Conservation (phyloP, 2,888 invertebrate species). For the Neoaliturus tenellus region DNA sequence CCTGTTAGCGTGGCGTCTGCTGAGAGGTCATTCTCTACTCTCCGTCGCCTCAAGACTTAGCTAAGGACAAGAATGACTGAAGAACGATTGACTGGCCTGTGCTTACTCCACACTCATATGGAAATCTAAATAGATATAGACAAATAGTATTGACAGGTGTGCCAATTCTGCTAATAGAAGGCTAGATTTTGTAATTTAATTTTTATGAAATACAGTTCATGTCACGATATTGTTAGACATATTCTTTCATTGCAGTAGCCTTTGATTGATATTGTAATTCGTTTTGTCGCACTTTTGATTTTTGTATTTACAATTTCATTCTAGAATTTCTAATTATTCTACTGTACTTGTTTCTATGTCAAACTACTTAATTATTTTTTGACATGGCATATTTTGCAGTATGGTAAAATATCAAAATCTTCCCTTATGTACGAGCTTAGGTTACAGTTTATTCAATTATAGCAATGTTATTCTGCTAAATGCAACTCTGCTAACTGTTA, state of each 20-base stretch:
- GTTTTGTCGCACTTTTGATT: no score
- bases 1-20: conserved; percentile 65
- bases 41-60: conserved; percentile 65
- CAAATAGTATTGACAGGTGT: conserved; percentile 56
- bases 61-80: conserved; percentile 62
- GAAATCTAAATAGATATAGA: conserved; percentile 56
- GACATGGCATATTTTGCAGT: no score
- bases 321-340: no score
- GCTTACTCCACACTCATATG: conserved; percentile 61
- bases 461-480: no score
- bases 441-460: no score
- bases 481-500: no score
- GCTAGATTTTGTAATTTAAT: conserved; percentile 58
- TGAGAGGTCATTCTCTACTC: conserved; percentile 64
- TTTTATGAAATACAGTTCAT: background rate
- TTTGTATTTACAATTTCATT: no score
- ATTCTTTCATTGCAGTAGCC: background rate
- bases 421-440: no score
- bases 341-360: no score
- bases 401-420: no score
- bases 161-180: conserved; percentile 55
- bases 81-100: conserved; percentile 63
- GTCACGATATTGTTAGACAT: background rate
- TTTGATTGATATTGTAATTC: no score
- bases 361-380: no score